phyloP scores from a whole-genome alignment of 2,113 vertebrate genomes.

The Psilopsiagon aurifrons region DNA sequence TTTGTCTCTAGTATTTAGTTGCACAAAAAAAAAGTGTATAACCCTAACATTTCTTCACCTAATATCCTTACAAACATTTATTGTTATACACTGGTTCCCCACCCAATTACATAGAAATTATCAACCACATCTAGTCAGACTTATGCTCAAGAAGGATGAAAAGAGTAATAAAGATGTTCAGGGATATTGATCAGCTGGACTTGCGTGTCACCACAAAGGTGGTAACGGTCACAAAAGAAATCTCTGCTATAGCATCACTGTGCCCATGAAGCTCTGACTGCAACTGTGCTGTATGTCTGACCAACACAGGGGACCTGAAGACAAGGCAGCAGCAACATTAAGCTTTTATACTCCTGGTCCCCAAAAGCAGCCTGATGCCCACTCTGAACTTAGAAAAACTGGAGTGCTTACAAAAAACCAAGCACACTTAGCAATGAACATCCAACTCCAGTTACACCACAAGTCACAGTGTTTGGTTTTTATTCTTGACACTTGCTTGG shows the following conservation, averaged over 20 bases:
- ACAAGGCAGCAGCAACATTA: not conserved
- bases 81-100: not conserved
- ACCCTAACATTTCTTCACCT: not conserved
- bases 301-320: not conserved
- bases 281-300: not conserved
- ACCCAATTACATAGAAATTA: not conserved
- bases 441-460: not conserved
- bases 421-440: not conserved
- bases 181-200: not conserved
- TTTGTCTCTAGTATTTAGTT: not conserved
- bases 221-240: accelerated
- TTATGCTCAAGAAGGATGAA: not conserved
- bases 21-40: not conserved
- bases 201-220: too few relatives aligned
- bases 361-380: not conserved
- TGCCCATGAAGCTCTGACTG: not conserved
- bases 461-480: not conserved
- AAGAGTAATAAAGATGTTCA: not conserved
- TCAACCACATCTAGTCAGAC: not conserved
- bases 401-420: not conserved
- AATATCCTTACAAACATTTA: not conserved
- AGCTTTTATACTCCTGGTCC: not conserved
- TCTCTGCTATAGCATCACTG: not conserved
- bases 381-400: not conserved
- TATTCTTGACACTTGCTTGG: not conserved